phyloP scores from a whole-genome alignment of 2,797 vertebrate genomes.

The Poeciliopsis infans region DNA sequence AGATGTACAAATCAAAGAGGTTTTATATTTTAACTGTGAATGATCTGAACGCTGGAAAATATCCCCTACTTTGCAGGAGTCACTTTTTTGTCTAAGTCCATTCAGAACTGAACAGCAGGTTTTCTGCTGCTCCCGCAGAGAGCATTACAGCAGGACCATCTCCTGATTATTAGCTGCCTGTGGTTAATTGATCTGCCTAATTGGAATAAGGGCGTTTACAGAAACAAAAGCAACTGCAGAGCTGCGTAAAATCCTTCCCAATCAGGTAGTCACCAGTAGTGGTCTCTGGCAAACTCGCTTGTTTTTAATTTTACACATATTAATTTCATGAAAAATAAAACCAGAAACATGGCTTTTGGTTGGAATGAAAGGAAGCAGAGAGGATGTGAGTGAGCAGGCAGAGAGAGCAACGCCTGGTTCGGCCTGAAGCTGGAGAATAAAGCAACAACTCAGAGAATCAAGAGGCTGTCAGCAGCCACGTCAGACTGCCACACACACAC shows the following conservation, averaged over 20 bases:
- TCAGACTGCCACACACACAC: not conserved
- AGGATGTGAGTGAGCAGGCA: not conserved
- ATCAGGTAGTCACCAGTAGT: not conserved
- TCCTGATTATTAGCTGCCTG: conserved; percentile 8
- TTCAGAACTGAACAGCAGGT: not conserved
- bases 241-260: not conserved
- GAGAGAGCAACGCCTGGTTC: not conserved
- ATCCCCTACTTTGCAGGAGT: not conserved
- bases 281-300: not conserved
- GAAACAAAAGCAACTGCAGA: not conserved
- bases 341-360: not conserved
- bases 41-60: not conserved
- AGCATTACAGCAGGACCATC: not conserved
- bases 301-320: not conserved
- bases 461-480: not conserved
- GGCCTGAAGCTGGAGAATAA: conserved; percentile 22
- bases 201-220: conserved; percentile 22
- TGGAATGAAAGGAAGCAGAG: not conserved
- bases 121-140: not conserved
- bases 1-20: not conserved
- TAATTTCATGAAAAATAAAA: not conserved
- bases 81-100: not conserved
- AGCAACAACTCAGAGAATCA: conserved; percentile 12
- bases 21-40: not conserved
- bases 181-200: conserved; percentile 27